Percentiles rank a stretch among this genome's conserved stretches.
Evolutionary conservation across 2,888 invertebrate genomes (phyloP).

Genomic region (Unio delphinus): DNA sequence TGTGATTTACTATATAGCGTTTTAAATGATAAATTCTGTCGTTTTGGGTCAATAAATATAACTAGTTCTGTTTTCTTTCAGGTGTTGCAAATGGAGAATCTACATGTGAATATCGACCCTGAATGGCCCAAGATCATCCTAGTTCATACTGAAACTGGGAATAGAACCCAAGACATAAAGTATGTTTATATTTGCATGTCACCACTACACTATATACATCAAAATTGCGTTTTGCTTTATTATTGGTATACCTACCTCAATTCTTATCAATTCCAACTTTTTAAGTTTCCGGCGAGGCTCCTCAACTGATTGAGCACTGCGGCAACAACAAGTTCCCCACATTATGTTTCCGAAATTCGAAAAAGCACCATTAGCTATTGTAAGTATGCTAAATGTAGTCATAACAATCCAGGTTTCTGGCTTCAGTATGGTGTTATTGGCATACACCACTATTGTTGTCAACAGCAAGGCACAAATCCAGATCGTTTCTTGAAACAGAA

Average conservation of each 20-base stretch:
- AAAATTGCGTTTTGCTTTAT: too few relatives aligned
- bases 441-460: constrained; percentile 44
- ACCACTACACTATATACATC: too few relatives aligned
- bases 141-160: too few relatives aligned
- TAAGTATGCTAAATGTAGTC: constrained; percentile 34
- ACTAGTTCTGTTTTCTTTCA: too few relatives aligned
- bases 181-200: too few relatives aligned
- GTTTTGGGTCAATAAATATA: too few relatives aligned
- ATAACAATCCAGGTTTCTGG: constrained; percentile 47
- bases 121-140: too few relatives aligned
- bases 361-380: constrained; percentile 43
- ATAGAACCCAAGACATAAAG: too few relatives aligned
- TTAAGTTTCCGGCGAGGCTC: constrained; percentile 59
- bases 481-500: constrained; percentile 37
- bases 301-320: constrained; percentile 36
- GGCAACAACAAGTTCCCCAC: constrained; percentile 54
- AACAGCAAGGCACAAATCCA: constrained; percentile 32
- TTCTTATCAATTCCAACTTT: constrained; percentile 57
- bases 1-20: too few relatives aligned
- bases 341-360: constrained; percentile 46
- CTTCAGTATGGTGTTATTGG: constrained; percentile 21
- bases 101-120: too few relatives aligned
- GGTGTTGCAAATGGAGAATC: too few relatives aligned
- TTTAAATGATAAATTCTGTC: too few relatives aligned
- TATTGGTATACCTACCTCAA: constrained; percentile 44